Percentiles rank a stretch among this genome's conserved stretches.
These are phyloP conservation scores for Drosophila hydei DNA, from an alignment of 1,140 invertebrate genomes.

Conservation along the genomic window DNA sequence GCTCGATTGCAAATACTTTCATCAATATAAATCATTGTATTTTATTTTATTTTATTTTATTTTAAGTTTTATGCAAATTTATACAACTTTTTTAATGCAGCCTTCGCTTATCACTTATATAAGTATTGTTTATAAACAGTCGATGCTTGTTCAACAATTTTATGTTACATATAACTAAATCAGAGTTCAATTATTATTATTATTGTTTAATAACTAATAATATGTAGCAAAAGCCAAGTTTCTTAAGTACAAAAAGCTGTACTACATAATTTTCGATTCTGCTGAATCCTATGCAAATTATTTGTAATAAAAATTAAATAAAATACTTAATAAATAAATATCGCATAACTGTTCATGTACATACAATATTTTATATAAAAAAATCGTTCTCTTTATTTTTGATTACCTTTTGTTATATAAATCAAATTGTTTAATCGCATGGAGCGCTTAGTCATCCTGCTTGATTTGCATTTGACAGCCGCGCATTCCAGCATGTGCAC, in stretches of 20 bases:
- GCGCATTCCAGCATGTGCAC: slow-evolving; percentile 21
- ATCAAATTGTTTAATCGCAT: slow-evolving; percentile 5
- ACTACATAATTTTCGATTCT: background rate
- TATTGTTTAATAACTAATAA: slow-evolving; percentile 3
- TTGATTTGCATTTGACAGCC: slow-evolving; percentile 41
- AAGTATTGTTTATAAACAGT: slow-evolving; percentile 27
- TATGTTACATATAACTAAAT: background rate
- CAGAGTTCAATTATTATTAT: background rate
- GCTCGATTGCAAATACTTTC: slow-evolving; percentile 72
- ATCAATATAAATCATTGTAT: slow-evolving; percentile 37
- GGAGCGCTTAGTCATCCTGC: slow-evolving; percentile 35
- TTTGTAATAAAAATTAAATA: background rate
- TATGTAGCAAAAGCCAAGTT: slow-evolving; percentile 6
- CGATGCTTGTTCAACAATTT: slow-evolving; percentile 27
- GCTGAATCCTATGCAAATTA: background rate
- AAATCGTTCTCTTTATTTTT: background rate
- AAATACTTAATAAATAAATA: no score
- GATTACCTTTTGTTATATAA: slow-evolving; percentile 15
- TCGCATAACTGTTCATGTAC: slow-evolving; percentile 5
- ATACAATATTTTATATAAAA: background rate
- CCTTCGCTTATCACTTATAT: slow-evolving; percentile 41
- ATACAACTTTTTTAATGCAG: slow-evolving; percentile 25
- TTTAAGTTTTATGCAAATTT: slow-evolving; percentile 3
- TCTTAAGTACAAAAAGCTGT: slow-evolving; percentile 16
- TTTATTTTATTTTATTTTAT: no score